A percentile compares a stretch with the other conserved stretches of the same genome.
Conservation (phyloP, 1,140 invertebrate genomes). For the Apis mellifera region Amel_HAv3.1 CM009937.2:13390501-13391000, state of each 20-base stretch:
- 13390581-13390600: slow-evolving; percentile 2
- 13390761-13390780: slow-evolving; percentile 54
- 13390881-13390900: slow-evolving; percentile 27
- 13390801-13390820: slow-evolving; percentile 5
- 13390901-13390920: slow-evolving; percentile 7
- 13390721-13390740: slow-evolving; percentile 33
- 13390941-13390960: neutral
- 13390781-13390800: slow-evolving; percentile 20
- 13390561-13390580: slow-evolving; percentile 71
- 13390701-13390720: slow-evolving; percentile 61
- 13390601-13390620: neutral
- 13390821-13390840: neutral
- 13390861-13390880: neutral
- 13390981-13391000: too few species aligned
- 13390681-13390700: slow-evolving; percentile 48
- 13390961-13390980: neutral
- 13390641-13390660: slow-evolving; percentile 19
- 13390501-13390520: slow-evolving; percentile 88
- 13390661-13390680: slow-evolving; percentile 5
- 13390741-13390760: slow-evolving; percentile 3
- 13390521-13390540: slow-evolving; percentile 81
- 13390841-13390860: neutral
- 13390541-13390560: slow-evolving; percentile 64
- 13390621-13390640: neutral
- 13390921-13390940: neutral